A percentile compares a stretch with the other conserved stretches of the same genome.
Conservation (phyloP, 2,797 vertebrate species). For the Tangara arthus region DNA sequence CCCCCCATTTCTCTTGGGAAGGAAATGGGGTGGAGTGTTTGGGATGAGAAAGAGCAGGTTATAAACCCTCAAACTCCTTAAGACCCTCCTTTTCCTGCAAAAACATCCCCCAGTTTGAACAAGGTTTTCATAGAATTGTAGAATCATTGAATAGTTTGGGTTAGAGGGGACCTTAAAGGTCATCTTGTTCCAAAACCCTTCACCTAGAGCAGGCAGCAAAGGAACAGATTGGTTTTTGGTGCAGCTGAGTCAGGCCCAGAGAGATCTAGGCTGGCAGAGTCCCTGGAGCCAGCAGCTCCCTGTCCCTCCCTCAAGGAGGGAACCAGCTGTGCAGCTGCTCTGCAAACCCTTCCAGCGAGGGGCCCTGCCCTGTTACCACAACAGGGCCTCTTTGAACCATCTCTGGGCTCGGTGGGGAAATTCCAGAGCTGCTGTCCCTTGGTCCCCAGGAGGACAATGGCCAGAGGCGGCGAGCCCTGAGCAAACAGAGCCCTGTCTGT, state of each 20-base stretch:
- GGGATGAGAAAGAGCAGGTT: background rate
- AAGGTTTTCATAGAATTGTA: background rate
- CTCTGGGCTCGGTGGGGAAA: background rate
- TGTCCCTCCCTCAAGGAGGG: background rate
- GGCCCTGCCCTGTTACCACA: background rate
- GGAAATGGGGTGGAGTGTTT: background rate
- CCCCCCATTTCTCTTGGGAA: background rate
- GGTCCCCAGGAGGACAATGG: background rate
- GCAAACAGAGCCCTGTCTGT: constrained; percentile 55
- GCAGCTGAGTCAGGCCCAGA: background rate
- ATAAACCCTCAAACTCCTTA: background rate
- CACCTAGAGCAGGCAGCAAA: background rate
- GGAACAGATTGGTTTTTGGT: background rate
- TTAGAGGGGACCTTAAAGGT: background rate
- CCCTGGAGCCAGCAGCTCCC: background rate
- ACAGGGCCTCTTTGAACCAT: background rate
- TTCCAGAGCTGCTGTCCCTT: constrained; percentile 8
- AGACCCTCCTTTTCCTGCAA: background rate
- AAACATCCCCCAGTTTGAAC: background rate
- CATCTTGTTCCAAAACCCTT: background rate
- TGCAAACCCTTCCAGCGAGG: background rate
- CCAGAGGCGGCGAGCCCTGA: background rate
- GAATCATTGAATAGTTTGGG: background rate
- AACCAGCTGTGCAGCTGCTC: background rate
- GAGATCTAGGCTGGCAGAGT: background rate